These are phyloP conservation scores for Hyperopisus bebe DNA, from an alignment of 2,113 vertebrate genomes.

Conservation along the genomic window DNA sequence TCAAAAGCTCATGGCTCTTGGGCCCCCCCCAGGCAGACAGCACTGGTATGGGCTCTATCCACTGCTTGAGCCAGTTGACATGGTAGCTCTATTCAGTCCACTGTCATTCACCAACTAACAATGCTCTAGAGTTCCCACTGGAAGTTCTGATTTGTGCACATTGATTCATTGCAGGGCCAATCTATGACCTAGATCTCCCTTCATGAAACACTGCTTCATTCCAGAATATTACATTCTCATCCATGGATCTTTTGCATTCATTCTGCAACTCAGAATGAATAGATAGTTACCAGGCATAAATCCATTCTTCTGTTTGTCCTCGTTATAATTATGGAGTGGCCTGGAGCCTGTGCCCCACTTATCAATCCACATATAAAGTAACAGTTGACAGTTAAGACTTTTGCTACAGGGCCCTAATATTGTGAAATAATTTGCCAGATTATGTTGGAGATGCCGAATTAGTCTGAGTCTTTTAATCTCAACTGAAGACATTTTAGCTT, in stretches of 20 bases:
- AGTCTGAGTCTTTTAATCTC: neutral
- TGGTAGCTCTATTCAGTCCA: neutral
- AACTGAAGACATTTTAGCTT: neutral
- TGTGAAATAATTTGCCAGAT: neutral
- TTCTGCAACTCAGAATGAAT: neutral
- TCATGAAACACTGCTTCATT: neutral
- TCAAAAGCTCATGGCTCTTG: neutral
- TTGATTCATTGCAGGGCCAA: neutral
- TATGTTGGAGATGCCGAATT: neutral
- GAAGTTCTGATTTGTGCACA: neutral
- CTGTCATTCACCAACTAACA: neutral
- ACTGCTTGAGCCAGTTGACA: neutral
- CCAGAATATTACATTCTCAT: neutral
- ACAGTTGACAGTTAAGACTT: neutral
- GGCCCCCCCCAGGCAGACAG: neutral
- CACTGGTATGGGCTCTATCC: neutral
- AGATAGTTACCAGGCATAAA: neutral
- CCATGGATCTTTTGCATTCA: neutral
- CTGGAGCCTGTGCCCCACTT: neutral
- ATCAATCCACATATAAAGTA: neutral
- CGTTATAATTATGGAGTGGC: neutral
- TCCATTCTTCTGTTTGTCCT: neutral
- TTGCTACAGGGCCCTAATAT: neutral
- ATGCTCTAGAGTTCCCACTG: neutral
- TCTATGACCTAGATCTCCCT: neutral